A percentile compares a stretch with the other conserved stretches of the same genome.
These are phyloP conservation scores for Palythoa grandiflora DNA, from an alignment of 92 coral and sea anemone genomes.

Conservation along the genomic window DNA sequence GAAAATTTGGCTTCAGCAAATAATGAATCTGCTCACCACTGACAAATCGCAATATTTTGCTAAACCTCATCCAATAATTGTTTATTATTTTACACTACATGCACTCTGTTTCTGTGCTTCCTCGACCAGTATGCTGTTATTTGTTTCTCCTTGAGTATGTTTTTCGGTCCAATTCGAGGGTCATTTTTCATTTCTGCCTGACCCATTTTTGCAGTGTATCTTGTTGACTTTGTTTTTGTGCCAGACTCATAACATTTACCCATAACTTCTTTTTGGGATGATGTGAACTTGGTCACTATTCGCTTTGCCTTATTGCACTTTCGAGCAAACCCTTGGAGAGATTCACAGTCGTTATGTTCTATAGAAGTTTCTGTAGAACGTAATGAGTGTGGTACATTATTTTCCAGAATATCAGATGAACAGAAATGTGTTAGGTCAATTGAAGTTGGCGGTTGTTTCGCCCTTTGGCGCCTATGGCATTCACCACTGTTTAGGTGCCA, in stretches of 20 bases:
- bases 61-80: no score
- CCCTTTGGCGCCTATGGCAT: neutral
- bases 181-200: neutral
- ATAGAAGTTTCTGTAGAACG: neutral
- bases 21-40: no score
- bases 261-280: neutral
- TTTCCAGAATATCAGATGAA: neutral
- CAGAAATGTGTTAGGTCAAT: neutral
- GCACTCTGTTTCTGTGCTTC: no score
- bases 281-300: neutral
- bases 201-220: constrained; percentile 40
- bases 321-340: neutral
- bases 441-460: neutral
- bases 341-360: neutral
- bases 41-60: no score
- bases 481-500: neutral
- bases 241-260: constrained; percentile 27
- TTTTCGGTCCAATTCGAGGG: no score
- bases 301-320: constrained; percentile 14
- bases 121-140: no score
- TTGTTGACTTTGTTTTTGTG: constrained; percentile 31
- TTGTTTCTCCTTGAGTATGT: no score
- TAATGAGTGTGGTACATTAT: neutral
- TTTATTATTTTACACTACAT: no score
- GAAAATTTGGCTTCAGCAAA: no score